Conservation (phyloP, 2,888 invertebrate genomes). For the Griposia aprilina region DNA sequence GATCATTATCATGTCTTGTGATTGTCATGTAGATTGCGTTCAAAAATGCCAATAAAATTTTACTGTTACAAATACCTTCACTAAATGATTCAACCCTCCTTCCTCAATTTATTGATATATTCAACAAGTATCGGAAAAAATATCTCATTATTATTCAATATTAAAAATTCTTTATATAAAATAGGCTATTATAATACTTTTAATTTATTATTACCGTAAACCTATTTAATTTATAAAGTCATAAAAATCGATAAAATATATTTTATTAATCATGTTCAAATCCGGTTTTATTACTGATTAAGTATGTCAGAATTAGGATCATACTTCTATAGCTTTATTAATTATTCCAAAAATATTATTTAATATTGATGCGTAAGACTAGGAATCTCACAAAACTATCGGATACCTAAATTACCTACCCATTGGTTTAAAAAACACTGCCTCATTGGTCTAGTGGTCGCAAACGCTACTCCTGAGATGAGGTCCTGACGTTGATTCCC, state of each 20-base stretch:
- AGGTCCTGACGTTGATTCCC: too few species aligned
- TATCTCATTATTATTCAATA: slow-evolving; percentile 50
- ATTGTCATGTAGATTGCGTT: slow-evolving; percentile 19
- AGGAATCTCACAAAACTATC: slow-evolving; percentile 1
- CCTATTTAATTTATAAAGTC: slow-evolving; percentile 54
- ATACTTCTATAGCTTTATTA: slow-evolving; percentile 56
- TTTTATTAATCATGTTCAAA: slow-evolving; percentile 61
- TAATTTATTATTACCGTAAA: slow-evolving; percentile 35
- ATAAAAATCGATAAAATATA: slow-evolving; percentile 64
- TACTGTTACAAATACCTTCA: slow-evolving; percentile 39
- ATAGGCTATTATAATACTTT: slow-evolving; percentile 18
- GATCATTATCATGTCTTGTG: slow-evolving; percentile 5
- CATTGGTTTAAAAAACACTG: background rate
- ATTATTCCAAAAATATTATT: slow-evolving; percentile 46
- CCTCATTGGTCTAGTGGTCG: too few species aligned
- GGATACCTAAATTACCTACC: too few species aligned
- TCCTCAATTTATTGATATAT: slow-evolving; percentile 46
- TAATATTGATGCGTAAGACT: slow-evolving; percentile 35
- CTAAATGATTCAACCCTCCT: background rate
- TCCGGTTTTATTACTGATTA: slow-evolving; percentile 41
- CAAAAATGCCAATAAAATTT: slow-evolving; percentile 40
- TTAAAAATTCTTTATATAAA: slow-evolving; percentile 34
- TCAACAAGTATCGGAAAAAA: slow-evolving; percentile 48
- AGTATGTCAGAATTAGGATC: slow-evolving; percentile 29
- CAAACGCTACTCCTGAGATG: too few species aligned